These are phyloP conservation scores for Iselma pallidipennis DNA, from an alignment of 2,888 invertebrate genomes.

Conservation along the genomic window DNA sequence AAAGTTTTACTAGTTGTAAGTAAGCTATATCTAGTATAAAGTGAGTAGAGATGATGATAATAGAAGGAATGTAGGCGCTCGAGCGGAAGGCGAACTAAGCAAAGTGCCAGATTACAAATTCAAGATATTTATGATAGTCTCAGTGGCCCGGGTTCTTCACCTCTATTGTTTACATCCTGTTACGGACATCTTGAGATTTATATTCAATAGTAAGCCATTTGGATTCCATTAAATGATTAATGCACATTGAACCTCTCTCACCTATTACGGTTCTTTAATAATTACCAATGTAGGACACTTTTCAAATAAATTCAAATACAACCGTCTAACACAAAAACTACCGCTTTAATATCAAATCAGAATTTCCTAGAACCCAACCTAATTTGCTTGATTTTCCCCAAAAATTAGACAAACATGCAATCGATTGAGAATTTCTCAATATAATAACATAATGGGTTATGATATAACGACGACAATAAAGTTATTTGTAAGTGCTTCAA, in stretches of 20 bases:
- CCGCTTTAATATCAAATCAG: too few species aligned
- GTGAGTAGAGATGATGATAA: conserved; percentile 36
- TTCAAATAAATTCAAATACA: background rate
- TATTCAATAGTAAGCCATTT: conserved; percentile 40
- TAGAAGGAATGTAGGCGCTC: conserved; percentile 51
- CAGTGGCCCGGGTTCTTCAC: conserved; percentile 54
- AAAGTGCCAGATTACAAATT: conserved; percentile 54
- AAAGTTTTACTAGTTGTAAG: too few species aligned
- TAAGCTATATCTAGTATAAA: conserved; percentile 15
- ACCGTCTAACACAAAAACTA: too few species aligned
- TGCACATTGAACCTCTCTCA: conserved; percentile 34
- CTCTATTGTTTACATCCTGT: conserved; percentile 56
- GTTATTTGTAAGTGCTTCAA: too few species aligned
- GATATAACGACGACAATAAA: too few species aligned
- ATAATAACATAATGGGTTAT: too few species aligned
- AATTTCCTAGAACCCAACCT: too few species aligned
- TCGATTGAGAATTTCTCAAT: too few species aligned
- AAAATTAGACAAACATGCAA: too few species aligned
- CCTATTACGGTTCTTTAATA: conserved; percentile 35
- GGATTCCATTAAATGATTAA: conserved; percentile 46
- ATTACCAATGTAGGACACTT: conserved; percentile 3
- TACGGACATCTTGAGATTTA: conserved; percentile 55
- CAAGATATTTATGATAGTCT: conserved; percentile 56
- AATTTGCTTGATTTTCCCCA: too few species aligned
- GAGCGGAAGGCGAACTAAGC: conserved; percentile 51